Conservation (phyloP, 2,888 invertebrate species). For the Idaea dimidiata region DNA sequence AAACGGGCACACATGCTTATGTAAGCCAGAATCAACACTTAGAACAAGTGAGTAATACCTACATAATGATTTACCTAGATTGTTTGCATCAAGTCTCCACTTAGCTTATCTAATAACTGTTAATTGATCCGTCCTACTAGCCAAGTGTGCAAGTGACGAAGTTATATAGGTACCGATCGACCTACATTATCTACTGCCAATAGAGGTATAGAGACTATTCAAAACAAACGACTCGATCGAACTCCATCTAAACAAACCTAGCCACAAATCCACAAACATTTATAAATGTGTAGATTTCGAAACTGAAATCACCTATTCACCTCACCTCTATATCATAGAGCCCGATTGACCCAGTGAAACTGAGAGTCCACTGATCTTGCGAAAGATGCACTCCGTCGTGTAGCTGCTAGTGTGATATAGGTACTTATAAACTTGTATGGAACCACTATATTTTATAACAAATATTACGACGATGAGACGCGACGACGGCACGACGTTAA, state of each 20-base stretch:
- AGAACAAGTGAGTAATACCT: constrained; percentile 61
- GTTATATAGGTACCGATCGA: background rate
- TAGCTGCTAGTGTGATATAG: background rate
- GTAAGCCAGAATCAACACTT: constrained; percentile 62
- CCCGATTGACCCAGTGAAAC: constrained; percentile 24
- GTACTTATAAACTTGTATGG: background rate
- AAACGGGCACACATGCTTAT: constrained; percentile 71
- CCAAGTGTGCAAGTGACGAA: background rate
- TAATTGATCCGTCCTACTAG: constrained; percentile 2
- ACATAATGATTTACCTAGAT: constrained; percentile 17
- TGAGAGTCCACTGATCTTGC: constrained; percentile 21
- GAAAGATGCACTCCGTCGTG: constrained; percentile 19
- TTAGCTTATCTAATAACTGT: constrained; percentile 6
- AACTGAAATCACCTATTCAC: constrained; percentile 22
- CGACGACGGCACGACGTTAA: background rate
- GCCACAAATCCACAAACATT: background rate
- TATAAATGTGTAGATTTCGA: constrained; percentile 16
- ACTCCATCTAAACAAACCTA: background rate
- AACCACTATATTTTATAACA: background rate
- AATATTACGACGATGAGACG: background rate
- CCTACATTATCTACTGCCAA: background rate
- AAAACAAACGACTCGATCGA: background rate
- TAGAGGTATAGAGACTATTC: background rate
- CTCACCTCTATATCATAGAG: constrained; percentile 12
- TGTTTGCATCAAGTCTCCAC: constrained; percentile 2